Conservation (phyloP, 53 echinoderm and acorn worm species). For the Temnopleurus reevesii region DNA sequence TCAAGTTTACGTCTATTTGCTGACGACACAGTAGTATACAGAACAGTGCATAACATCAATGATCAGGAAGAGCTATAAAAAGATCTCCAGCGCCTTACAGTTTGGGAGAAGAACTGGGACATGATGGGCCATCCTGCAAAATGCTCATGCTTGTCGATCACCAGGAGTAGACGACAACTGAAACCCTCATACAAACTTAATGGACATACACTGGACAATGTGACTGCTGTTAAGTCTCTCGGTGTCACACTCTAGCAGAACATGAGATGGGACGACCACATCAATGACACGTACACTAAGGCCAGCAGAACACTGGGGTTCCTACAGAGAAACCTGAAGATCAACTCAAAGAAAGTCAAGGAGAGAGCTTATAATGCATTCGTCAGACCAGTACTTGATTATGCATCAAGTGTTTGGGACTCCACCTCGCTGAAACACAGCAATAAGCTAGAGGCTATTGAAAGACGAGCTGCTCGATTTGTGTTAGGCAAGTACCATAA, state of each 20-base stretch:
- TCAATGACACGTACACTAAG: not conserved
- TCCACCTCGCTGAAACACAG: not conserved
- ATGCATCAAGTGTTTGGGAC: not conserved
- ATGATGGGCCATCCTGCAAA: not conserved
- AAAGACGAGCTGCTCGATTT: not conserved
- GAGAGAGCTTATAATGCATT: not conserved
- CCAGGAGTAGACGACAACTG: not conserved
- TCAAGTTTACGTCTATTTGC: constrained; percentile 56
- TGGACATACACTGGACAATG: not conserved
- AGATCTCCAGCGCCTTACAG: not conserved
- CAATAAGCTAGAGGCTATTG: not conserved
- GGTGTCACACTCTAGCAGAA: not conserved
- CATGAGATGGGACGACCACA: not conserved
- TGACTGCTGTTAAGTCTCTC: not conserved
- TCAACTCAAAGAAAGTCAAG: not conserved
- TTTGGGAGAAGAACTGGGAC: not conserved
- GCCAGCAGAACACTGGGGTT: not conserved
- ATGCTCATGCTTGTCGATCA: not conserved
- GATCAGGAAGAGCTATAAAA: no score
- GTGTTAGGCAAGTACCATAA: not conserved
- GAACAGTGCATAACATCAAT: not conserved
- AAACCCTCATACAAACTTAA: not conserved
- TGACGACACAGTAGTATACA: constrained; percentile 56
- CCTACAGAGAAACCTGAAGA: not conserved
- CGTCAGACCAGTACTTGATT: not conserved